Conservation (phyloP, 2,797 vertebrate species). For the Pseudopleuronectes americanus region DNA sequence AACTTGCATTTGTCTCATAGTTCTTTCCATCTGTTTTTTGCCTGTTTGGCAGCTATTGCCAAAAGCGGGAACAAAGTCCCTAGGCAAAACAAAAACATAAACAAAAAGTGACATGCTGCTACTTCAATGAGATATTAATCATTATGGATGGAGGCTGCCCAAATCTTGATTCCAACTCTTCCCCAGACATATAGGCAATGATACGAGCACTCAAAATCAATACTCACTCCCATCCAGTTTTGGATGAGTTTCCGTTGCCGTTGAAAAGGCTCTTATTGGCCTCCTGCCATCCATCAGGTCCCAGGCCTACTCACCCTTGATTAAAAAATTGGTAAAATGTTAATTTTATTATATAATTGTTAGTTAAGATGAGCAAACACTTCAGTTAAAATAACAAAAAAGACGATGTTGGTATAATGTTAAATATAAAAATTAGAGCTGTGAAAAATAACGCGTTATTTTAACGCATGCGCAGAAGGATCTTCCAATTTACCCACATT, state of each 20-base stretch:
- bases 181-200: conserved; percentile 1
- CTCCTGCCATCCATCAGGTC: not conserved
- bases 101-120: not conserved
- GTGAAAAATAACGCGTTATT: too few species aligned
- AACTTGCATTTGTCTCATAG: not conserved
- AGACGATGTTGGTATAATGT: not conserved
- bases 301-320: not conserved
- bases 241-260: not conserved
- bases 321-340: not conserved
- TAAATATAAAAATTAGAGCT: too few species aligned
- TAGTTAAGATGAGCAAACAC: not conserved
- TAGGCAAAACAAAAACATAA: conserved; percentile 4
- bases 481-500: too few species aligned
- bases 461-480: too few species aligned
- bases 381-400: not conserved
- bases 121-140: not conserved
- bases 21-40: not conserved
- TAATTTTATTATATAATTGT: not conserved
- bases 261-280: not conserved
- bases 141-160: conserved; percentile 1
- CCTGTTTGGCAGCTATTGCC: not conserved
- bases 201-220: conserved; percentile 12
- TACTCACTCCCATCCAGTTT: conserved; percentile 30
- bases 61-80: not conserved
- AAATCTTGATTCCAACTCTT: conserved; percentile 1